Evolutionary conservation across 2,888 invertebrate genomes (phyloP).

Genomic region (Drosophila colorata): DNA sequence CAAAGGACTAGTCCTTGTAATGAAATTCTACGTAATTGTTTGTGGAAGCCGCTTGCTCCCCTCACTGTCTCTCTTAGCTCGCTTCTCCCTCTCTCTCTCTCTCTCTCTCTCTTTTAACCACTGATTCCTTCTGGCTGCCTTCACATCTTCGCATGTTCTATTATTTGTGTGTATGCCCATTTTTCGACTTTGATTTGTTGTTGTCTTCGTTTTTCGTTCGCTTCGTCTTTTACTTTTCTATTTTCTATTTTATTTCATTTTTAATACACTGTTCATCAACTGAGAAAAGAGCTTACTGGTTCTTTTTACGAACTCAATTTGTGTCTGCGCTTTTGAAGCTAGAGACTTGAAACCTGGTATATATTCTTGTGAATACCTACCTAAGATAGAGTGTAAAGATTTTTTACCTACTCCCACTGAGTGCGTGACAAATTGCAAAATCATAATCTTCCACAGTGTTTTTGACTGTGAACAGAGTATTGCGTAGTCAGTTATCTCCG

Average conservation of each 20-base stretch:
- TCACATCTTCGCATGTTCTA: conserved; percentile 17
- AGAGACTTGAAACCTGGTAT: too few relatives aligned
- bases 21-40: conserved; percentile 72
- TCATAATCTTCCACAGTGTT: too few relatives aligned
- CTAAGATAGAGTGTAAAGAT: too few relatives aligned
- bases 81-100: not conserved
- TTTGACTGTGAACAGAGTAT: not conserved
- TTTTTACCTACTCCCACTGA: too few relatives aligned
- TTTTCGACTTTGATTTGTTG: conserved; percentile 48
- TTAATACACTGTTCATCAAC: not conserved
- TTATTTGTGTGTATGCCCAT: conserved; percentile 26
- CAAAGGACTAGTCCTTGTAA: conserved; percentile 48
- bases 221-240: conserved; percentile 21
- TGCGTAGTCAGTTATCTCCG: not conserved
- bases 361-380: not conserved
- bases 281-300: not conserved
- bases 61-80: not conserved
- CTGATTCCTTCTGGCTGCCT: conserved; percentile 1
- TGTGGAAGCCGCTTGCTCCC: conserved; percentile 2
- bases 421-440: too few relatives aligned
- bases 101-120: not conserved
- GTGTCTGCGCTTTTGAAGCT: too few relatives aligned
- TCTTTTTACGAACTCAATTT: too few relatives aligned
- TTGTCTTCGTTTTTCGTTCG: conserved; percentile 25
- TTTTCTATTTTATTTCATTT: conserved; percentile 19